A percentile compares a stretch with the other conserved stretches of the same genome.
Evolutionary conservation across 2,113 vertebrate genomes (phyloP).

Genomic region (Talpa occidentalis): DNA sequence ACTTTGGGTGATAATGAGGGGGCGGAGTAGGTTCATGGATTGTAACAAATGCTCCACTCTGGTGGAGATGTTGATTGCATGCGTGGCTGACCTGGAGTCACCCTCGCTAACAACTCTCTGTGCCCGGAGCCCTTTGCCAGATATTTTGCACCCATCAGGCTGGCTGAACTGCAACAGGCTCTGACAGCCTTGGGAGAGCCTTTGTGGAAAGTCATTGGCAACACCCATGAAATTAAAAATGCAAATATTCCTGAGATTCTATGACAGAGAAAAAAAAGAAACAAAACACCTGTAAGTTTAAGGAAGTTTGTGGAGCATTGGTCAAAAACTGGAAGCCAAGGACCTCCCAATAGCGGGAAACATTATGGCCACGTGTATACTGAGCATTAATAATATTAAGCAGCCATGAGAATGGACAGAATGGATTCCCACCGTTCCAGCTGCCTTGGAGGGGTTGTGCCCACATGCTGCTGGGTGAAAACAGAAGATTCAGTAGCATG

Average conservation of each 20-base stretch:
- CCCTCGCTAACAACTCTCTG: too few relatives aligned
- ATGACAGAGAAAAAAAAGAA: background rate
- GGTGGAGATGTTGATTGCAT: too few relatives aligned
- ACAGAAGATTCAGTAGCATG: background rate
- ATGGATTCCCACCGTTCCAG: accelerated
- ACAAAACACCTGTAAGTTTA: background rate
- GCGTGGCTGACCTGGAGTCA: too few relatives aligned
- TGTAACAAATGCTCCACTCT: too few relatives aligned
- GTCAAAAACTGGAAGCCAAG: background rate
- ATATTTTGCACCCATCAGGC: accelerated
- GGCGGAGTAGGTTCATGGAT: too few relatives aligned
- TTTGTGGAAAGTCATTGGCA: background rate
- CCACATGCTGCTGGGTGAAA: background rate
- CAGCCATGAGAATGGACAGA: background rate
- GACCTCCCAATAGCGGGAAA: background rate
- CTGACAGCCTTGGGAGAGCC: background rate
- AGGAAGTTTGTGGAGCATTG: background rate
- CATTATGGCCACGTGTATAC: background rate
- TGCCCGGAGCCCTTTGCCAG: too few relatives aligned
- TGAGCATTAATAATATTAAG: background rate
- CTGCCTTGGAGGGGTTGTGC: background rate
- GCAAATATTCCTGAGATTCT: background rate
- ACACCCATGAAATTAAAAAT: background rate
- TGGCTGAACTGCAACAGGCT: accelerated
- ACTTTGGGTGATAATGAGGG: too few relatives aligned